Conservation (phyloP, 2,888 invertebrate genomes). For the Antitype chi region DNA sequence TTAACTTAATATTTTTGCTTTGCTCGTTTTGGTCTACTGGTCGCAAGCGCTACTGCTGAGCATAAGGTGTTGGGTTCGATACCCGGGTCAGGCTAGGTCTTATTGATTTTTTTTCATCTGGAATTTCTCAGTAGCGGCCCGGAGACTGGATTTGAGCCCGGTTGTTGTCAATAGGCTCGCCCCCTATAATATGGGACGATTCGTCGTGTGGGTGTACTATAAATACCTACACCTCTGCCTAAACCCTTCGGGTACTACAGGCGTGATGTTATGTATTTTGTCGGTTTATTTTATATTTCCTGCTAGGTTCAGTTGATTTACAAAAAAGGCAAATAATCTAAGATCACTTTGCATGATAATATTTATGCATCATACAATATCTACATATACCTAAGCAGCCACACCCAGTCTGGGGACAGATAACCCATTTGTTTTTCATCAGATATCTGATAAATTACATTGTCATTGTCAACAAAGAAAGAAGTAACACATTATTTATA, state of each 20-base stretch:
- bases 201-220: too few relatives aligned
- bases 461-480: slow-evolving; percentile 21
- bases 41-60: too few relatives aligned
- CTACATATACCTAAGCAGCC: slow-evolving; percentile 20
- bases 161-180: background rate
- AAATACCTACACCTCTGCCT: background rate
- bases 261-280: background rate
- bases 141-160: background rate
- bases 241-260: background rate
- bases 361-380: slow-evolving; percentile 34
- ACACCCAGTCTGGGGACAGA: slow-evolving; percentile 35
- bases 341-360: slow-evolving; percentile 31
- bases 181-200: too few relatives aligned
- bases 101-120: too few relatives aligned
- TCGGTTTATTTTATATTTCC: background rate
- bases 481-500: background rate
- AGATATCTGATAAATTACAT: slow-evolving; percentile 21
- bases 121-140: too few relatives aligned
- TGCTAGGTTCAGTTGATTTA: background rate
- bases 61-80: too few relatives aligned
- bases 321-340: background rate
- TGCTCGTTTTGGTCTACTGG: too few relatives aligned
- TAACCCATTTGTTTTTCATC: slow-evolving; percentile 26
- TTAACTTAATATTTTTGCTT: background rate
- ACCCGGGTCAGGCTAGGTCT: too few relatives aligned